A percentile compares a stretch with the other conserved stretches of the same genome.
Conservation (phyloP, 2,797 vertebrate species). For the Chaunax sp. region DNA sequence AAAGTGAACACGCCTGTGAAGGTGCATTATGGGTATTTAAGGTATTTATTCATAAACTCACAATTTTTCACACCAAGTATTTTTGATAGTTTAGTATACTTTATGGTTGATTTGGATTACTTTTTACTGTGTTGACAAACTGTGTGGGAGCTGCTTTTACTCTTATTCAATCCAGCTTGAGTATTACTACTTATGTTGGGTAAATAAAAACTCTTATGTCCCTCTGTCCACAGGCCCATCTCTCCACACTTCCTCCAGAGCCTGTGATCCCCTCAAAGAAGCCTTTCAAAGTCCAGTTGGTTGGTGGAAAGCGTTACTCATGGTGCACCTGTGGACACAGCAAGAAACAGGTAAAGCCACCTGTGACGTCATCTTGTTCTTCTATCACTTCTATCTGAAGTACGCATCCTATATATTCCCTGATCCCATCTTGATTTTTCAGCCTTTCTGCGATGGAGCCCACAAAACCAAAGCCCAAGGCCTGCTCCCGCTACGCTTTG, state of each 20-base stretch:
- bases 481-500: constrained; percentile 82
- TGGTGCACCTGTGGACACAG: constrained; percentile 91
- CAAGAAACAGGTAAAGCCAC: constrained; percentile 82
- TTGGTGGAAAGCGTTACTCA: constrained; percentile 82
- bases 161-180: neutral
- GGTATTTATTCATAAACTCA: too few species aligned
- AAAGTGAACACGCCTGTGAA: too few species aligned
- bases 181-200: neutral
- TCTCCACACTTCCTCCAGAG: constrained; percentile 60
- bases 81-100: too few species aligned
- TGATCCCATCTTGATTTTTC: constrained; percentile 8
- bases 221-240: constrained; percentile 34
- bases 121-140: too few species aligned
- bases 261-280: constrained; percentile 82
- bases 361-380: neutral
- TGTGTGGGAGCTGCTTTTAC: neutral
- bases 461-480: constrained; percentile 79
- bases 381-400: neutral
- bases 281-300: constrained; percentile 85
- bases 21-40: too few species aligned
- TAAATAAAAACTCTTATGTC: neutral
- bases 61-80: too few species aligned
- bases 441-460: constrained; percentile 91
- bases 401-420: neutral
- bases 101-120: too few species aligned